These are phyloP conservation scores for Mesorhabditis spiculigera DNA, from an alignment of 2,888 invertebrate species.

Conservation along the genomic window DNA sequence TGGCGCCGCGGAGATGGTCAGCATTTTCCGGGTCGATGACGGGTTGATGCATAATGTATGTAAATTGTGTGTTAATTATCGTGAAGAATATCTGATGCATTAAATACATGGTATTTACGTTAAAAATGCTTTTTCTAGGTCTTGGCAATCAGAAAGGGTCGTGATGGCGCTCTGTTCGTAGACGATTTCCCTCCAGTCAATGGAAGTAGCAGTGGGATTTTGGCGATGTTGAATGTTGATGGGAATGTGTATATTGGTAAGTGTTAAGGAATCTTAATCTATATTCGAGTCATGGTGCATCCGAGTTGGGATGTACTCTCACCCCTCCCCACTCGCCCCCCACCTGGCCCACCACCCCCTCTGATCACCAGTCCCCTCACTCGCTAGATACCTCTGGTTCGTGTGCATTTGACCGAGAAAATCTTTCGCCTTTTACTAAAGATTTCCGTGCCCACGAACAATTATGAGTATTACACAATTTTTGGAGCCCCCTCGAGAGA, in stretches of 20 bases:
- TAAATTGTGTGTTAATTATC: too few relatives aligned
- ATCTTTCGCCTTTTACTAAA: constrained; percentile 42
- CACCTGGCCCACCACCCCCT: neutral
- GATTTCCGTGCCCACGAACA: constrained; percentile 30
- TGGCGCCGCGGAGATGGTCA: constrained; percentile 72
- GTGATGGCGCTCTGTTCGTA: constrained; percentile 69
- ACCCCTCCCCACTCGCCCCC: neutral
- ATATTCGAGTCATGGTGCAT: too few relatives aligned
- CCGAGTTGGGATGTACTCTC: too few relatives aligned
- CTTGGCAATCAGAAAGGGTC: constrained; percentile 21
- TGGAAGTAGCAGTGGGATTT: constrained; percentile 65
- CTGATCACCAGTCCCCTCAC: neutral
- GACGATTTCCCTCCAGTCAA: constrained; percentile 72
- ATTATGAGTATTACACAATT: too few relatives aligned
- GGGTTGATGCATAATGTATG: constrained; percentile 77
- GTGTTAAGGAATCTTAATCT: too few relatives aligned
- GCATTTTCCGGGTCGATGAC: constrained; percentile 72
- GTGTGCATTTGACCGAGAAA: constrained; percentile 23
- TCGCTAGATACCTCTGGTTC: constrained; percentile 7
- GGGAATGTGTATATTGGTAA: constrained; percentile 80
- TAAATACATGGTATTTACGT: too few relatives aligned
- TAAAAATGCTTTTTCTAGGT: neutral
- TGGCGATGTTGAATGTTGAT: constrained; percentile 69
- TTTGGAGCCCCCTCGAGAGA: too few relatives aligned
- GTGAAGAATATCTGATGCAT: too few relatives aligned